Evolutionary conservation across 1,140 invertebrate species (phyloP).

Genomic region (Wiebesia pumilae): DNA sequence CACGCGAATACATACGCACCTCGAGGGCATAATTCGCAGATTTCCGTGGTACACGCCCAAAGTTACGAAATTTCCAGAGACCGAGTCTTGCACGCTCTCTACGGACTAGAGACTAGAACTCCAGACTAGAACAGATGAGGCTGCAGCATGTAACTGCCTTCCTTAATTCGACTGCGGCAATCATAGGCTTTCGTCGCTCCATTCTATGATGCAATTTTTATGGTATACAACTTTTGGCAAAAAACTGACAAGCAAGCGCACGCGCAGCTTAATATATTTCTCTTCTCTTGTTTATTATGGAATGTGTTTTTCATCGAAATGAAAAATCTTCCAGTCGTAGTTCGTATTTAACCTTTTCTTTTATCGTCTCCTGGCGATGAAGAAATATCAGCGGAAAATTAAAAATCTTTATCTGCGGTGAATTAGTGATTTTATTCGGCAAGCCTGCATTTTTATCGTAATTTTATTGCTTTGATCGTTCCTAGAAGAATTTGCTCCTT

Average conservation of each 20-base stretch:
- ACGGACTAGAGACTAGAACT: too few species aligned
- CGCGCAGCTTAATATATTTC: neutral
- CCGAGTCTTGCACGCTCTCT: neutral
- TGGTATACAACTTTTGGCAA: neutral
- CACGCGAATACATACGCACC: conserved; percentile 2
- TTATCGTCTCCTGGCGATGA: too few species aligned
- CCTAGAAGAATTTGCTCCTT: neutral
- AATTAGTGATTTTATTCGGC: neutral
- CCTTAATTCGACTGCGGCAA: conserved; percentile 41
- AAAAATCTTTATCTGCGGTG: neutral
- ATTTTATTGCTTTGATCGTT: too few species aligned
- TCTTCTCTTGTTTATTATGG: neutral
- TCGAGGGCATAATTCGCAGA: conserved; percentile 36
- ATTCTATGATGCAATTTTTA: conserved; percentile 18
- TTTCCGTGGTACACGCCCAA: conserved; percentile 52
- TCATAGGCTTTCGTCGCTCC: neutral
- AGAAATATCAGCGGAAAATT: too few species aligned
- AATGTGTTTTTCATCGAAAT: conserved; percentile 7
- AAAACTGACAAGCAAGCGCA: too few species aligned
- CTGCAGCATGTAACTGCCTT: conserved; percentile 10
- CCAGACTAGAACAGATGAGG: conserved; percentile 37
- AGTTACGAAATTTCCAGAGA: conserved; percentile 46
- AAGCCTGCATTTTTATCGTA: neutral
- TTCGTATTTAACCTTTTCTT: neutral
- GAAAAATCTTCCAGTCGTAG: neutral